Evolutionary conservation across 2,888 invertebrate species (phyloP).

Genomic region (Mythimna loreyi): DNA sequence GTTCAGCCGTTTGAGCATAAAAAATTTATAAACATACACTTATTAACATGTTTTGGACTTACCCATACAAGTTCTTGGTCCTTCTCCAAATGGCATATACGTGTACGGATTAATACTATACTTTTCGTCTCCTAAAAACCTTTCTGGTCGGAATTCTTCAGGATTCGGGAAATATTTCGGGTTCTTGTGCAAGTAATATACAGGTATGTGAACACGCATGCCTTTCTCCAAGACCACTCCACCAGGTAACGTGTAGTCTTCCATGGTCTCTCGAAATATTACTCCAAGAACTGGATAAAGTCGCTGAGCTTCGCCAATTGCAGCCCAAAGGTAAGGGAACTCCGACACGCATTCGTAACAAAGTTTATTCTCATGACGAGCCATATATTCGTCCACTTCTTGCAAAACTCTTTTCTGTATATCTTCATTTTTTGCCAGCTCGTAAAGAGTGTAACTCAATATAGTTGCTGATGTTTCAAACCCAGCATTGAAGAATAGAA

Average conservation of each 20-base stretch:
- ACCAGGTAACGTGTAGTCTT: conserved; percentile 69
- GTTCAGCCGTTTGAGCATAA: too few relatives aligned
- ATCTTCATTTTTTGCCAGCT: conserved; percentile 50
- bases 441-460: conserved; percentile 47
- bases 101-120: conserved; percentile 67
- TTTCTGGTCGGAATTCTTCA: conserved; percentile 69
- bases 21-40: too few relatives aligned
- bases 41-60: too few relatives aligned
- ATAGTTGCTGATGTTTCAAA: conserved; percentile 59
- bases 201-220: conserved; percentile 70
- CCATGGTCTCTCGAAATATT: conserved; percentile 69
- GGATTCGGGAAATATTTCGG: conserved; percentile 71
- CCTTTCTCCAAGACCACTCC: conserved; percentile 68
- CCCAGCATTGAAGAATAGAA: conserved; percentile 60
- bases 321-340: conserved; percentile 70
- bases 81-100: conserved; percentile 74
- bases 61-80: conserved; percentile 75
- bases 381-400: conserved; percentile 52
- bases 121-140: conserved; percentile 69
- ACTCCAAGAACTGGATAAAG: conserved; percentile 71
- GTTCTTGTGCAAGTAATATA: conserved; percentile 70
- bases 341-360: conserved; percentile 58
- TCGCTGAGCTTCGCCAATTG: conserved; percentile 69
- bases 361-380: conserved; percentile 40
- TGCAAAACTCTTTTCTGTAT: conserved; percentile 42